Evolutionary conservation across 2,797 vertebrate species (phyloP), one percentile per base, ranked within the genome.

Genomic region (Sebastes diaconus): DNA sequence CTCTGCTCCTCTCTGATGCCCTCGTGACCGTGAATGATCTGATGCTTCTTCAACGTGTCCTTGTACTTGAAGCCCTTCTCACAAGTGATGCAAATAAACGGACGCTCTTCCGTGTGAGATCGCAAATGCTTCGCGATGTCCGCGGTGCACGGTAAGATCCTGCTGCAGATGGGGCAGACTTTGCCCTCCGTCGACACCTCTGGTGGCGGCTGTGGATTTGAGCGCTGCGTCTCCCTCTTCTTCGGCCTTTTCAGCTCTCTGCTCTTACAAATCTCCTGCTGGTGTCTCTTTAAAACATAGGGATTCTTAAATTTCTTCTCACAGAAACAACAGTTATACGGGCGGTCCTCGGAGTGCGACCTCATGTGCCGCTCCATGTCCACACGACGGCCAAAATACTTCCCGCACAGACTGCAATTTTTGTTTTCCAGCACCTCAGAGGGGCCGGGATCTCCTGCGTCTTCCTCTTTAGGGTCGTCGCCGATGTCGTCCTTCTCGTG

Each of bases 51-150:
- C 67, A 95, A 8, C 0, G 94, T 94, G 88, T 95, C 94, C 76
- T 87, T 92, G 90, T 95, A 95, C 86, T 95, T 95, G 74, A 95
- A 95, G 74, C 94, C 91, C 46, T 94, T 95, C 65, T 95, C 94
- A 4, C 94, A 95, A 0, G 91, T 81, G 30, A 94, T 3, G 12
- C 94, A 95, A 3, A 94, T 87, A 5, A 92, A 95, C 0, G 94
- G 94, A 1, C 94, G 91, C 77, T 94, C 94, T 5, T 94, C 93
- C 0, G 93, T 90, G 84, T 95, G 94, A 0, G 94, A 95, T 0
- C 93, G 87, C 8, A 95, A 68, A 34, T 95, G 94, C 81, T 95
- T 95, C 0, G 90, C 81, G 3, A 95, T 94, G 84, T 95, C 94
- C 0, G 93, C 93, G 0, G 90, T 93, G 83, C 89, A 94, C 0